Base-by-base conservation (phyloP, 2,888 invertebrate genomes). In the Drosophila ezoana region DNA sequence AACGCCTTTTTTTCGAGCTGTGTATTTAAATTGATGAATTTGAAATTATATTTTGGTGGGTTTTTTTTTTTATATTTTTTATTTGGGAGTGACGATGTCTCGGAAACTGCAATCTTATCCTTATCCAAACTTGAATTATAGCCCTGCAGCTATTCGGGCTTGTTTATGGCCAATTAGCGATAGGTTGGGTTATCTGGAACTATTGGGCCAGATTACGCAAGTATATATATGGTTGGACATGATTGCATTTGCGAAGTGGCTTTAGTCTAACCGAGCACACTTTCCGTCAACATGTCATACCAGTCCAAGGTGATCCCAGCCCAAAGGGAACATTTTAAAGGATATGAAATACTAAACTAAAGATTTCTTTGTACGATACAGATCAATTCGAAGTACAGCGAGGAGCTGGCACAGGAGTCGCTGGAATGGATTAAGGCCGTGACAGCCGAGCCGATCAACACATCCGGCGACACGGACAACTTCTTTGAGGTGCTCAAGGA, bases 321-420 rank as follows among this genome's bases (percentile, higher is more conserved):
- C 23, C 23, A 28, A 16, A 1, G 38, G 18, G 35, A n/a, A 10
- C 9, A 28, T 35, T 32, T 1, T 13, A 23, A 9, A 23, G 16
- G 18, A n/a, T 18, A 44, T 16, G 23, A 28, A 8, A 14, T 16
- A 1, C 2, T 72, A 8, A 58, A 35, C 28, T 5, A 4, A 13
- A 14, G 23, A 6, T 1, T 8, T 44, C 16, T 33, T 13, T 3
- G 2, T 3, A 81, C 79, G 86, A 89, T 35, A 4, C 8, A 99
- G 99, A 97, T 99, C 87, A 97, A 98, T 93, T 97, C 98, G 92
- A 99, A 99, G 94, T 99, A 99, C 94, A 99, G 97, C 92, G 96
- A 97, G 90, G 97, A 97, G 89, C 94, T 98, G 74, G 99, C 99
- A 3, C 95, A 95, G 85, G 98, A 99, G 93, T 96, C 96, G 80